Conservation (phyloP, 2,888 invertebrate genomes). For the Eulithis testata region DNA sequence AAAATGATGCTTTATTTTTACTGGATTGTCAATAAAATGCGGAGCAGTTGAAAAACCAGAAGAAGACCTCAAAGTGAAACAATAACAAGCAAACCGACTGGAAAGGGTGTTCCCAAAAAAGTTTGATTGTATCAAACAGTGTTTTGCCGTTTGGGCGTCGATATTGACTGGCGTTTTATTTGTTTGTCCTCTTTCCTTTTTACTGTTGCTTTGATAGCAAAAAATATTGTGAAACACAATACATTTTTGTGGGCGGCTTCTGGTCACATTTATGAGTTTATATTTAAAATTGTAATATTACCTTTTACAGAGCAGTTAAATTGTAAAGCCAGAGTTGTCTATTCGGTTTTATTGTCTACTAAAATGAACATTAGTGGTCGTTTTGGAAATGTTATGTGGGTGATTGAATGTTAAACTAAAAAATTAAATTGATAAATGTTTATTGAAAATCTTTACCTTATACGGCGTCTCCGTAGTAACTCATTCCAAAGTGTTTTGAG, state of each 20-base stretch:
- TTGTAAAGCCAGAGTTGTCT: conserved; percentile 38
- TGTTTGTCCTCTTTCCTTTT: conserved; percentile 21
- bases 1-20: neutral
- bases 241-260: conserved; percentile 36
- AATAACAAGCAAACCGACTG: conserved; percentile 1
- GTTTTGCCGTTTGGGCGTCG: conserved; percentile 7
- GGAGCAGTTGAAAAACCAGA: neutral
- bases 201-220: conserved; percentile 13
- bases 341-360: conserved; percentile 41
- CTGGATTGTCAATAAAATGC: neutral
- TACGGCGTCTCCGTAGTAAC: conserved; percentile 8
- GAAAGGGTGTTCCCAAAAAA: conserved; percentile 19
- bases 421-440: conserved; percentile 39
- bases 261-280: conserved; percentile 37
- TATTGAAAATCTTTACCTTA: conserved; percentile 33
- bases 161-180: conserved; percentile 14
- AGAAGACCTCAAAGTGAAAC: conserved; percentile 8
- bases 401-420: conserved; percentile 31
- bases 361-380: conserved; percentile 38
- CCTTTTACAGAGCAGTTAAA: conserved; percentile 39
- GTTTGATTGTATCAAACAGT: conserved; percentile 21
- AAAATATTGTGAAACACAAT: conserved; percentile 28
- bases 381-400: conserved; percentile 33
- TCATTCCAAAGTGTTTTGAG: conserved; percentile 15
- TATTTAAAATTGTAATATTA: conserved; percentile 37